A percentile compares a stretch with the other conserved stretches of the same genome.
phyloP scores from a whole-genome alignment of 2,113 vertebrate species.

The Sinocyclocheilus anshuiensis region DNA sequence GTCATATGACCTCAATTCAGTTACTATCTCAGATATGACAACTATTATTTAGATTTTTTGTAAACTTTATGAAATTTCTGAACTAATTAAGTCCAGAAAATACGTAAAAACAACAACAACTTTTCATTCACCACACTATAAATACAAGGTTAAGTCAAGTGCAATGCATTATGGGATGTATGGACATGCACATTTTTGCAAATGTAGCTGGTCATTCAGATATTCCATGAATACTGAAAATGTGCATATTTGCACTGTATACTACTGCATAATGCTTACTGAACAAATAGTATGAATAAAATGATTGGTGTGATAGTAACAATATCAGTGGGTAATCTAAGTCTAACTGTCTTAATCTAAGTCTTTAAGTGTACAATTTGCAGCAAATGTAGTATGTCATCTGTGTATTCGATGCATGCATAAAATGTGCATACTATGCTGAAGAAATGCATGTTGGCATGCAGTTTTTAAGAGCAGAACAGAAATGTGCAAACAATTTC shows the following conservation, averaged over 20 bases:
- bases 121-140: neutral
- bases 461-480: neutral
- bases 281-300: neutral
- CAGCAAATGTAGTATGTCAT: neutral
- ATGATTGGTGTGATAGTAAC: neutral
- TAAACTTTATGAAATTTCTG: neutral
- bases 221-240: neutral
- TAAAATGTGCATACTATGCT: neutral
- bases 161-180: neutral
- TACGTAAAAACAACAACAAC: neutral
- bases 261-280: neutral
- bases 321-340: neutral
- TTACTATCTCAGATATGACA: neutral
- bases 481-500: neutral
- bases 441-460: neutral
- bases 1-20: neutral
- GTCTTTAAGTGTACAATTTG: neutral
- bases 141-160: neutral
- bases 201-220: neutral
- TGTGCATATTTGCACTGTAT: neutral
- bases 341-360: neutral
- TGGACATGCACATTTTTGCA: neutral
- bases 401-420: neutral
- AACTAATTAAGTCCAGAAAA: neutral
- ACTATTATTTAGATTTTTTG: neutral